phyloP scores from a whole-genome alignment of 2,113 vertebrate species.

The Ceyx margarethae region DNA sequence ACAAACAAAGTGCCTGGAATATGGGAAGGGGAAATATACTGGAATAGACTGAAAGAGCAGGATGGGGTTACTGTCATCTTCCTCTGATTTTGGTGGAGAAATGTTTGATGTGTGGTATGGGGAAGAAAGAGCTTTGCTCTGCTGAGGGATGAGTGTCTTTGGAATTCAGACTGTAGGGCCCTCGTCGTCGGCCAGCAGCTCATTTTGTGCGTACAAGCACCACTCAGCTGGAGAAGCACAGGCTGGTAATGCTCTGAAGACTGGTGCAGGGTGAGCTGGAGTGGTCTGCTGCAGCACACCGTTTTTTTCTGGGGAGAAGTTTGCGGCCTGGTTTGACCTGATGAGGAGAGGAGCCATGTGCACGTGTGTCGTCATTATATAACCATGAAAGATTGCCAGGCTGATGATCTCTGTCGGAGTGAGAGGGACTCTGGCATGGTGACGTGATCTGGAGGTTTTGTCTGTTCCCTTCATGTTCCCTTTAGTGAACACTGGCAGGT shows the following conservation, averaged over 20 bases:
- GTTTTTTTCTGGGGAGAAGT: background rate
- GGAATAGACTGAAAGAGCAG: background rate
- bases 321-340: background rate
- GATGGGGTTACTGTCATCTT: background rate
- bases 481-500: background rate
- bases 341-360: background rate
- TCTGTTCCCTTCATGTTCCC: background rate
- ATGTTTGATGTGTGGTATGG: background rate
- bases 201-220: rapidly evolving
- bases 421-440: background rate
- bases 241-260: background rate
- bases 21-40: background rate
- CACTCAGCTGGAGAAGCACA: background rate
- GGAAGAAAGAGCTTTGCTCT: background rate
- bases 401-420: background rate
- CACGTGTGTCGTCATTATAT: rapidly evolving
- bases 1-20: background rate
- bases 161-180: background rate
- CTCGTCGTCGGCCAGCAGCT: background rate
- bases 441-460: background rate
- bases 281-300: background rate
- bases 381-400: background rate
- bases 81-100: background rate
- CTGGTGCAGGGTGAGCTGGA: background rate
- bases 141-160: background rate